These are phyloP conservation scores for Rhynchonycteris naso DNA, from an alignment of 2,797 vertebrate genomes.

Conservation along the genomic window DNA sequence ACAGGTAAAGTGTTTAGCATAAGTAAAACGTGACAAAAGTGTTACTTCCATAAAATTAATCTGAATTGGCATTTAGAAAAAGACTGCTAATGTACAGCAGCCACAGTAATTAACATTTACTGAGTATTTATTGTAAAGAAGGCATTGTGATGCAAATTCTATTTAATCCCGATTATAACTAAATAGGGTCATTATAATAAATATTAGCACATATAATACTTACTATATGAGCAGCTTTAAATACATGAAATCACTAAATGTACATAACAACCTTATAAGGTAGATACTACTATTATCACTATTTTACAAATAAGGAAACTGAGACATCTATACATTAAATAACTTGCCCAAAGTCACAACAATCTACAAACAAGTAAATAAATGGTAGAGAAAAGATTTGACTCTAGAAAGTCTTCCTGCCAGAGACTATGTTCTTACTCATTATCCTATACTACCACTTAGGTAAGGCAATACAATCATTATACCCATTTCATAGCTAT, in stretches of 20 bases:
- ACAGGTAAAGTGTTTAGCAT: background rate
- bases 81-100: background rate
- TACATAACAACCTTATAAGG: background rate
- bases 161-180: background rate
- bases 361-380: background rate
- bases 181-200: background rate
- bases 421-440: background rate
- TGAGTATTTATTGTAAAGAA: background rate
- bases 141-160: background rate
- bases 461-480: background rate
- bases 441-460: background rate
- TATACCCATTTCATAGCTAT: background rate
- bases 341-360: background rate
- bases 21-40: background rate
- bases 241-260: background rate
- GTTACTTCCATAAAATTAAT: background rate
- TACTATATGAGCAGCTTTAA: slow-evolving; percentile 9
- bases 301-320: slow-evolving; percentile 3
- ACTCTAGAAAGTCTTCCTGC: background rate
- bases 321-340: background rate
- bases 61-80: background rate
- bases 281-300: background rate
- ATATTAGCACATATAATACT: background rate
- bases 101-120: background rate
- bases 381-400: background rate